Percentiles rank a stretch among this genome's conserved stretches.
Conservation (phyloP, 2,797 vertebrate genomes). For the Gephyroberyx darwinii region DNA sequence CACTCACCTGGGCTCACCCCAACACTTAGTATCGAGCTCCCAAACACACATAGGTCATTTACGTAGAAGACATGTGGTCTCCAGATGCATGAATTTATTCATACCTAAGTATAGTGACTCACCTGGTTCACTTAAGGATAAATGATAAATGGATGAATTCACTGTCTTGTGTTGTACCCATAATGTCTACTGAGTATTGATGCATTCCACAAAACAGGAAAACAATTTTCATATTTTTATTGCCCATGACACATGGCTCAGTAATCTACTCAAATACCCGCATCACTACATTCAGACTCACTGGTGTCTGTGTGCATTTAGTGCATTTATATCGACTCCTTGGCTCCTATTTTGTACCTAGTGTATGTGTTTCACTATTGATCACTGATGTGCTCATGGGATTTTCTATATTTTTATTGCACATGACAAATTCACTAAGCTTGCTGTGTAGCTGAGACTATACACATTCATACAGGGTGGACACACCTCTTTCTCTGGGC, state of each 20-base stretch:
- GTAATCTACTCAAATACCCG: not conserved
- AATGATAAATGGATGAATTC: slow-evolving; percentile 45
- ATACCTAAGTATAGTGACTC: slow-evolving; percentile 27
- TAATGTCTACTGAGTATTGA: slow-evolving; percentile 42
- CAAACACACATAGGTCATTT: slow-evolving; percentile 49
- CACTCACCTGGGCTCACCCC: slow-evolving; percentile 44
- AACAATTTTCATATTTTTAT: slow-evolving; percentile 43
- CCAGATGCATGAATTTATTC: slow-evolving; percentile 63
- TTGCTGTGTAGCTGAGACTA: too few species aligned
- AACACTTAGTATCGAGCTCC: slow-evolving; percentile 26
- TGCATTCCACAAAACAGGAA: slow-evolving; percentile 40
- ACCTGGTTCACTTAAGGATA: slow-evolving; percentile 38
- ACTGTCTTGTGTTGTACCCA: slow-evolving; percentile 33
- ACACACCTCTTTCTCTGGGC: not conserved
- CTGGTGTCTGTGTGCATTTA: not conserved
- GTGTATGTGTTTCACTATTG: too few species aligned
- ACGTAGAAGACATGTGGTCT: slow-evolving; percentile 58
- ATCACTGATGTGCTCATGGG: too few species aligned
- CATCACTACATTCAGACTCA: not conserved
- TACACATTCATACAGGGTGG: not conserved
- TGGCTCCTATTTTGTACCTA: too few species aligned
- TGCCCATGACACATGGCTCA: slow-evolving; percentile 4
- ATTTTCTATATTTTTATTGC: too few species aligned
- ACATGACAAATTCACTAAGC: too few species aligned
- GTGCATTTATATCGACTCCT: too few species aligned